Evolutionary conservation across 2,797 vertebrate genomes (phyloP), one percentile per base, ranked within the genome.

Genomic region (Malacoraja senta): DNA sequence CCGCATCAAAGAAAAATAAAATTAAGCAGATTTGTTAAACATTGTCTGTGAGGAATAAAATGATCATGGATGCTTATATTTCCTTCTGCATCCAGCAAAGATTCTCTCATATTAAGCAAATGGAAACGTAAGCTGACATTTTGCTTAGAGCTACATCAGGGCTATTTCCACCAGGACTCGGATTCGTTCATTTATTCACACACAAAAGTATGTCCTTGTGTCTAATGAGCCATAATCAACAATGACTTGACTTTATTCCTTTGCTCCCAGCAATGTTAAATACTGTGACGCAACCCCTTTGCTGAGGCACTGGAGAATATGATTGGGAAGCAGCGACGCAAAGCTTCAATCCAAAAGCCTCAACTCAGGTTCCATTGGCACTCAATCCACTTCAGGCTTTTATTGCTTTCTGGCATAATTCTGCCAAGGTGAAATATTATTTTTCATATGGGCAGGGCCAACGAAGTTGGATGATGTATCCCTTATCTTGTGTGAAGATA

Each of bases 221-320:
- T 96, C 97, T 98, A 98, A 98, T 98, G 97, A 97, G 97, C 96
- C 97, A 97, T 98, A 97, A 98, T 98, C 97, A 97, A 97, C 97
- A 97, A 94, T 96, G 96, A 97, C 96, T 97, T 96, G 95, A 96
- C 96, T 96, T 97, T 97, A 96, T 97, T 97, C 95, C 95, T 96
- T 95, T 94, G 96, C 96, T 97, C 95, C 96, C 94, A 95, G 96
- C 96, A 94, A 97, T 96, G 96, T 96, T 97, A 96, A 97, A 97
- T 95, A 96, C 96, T 95, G 95, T 95, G 95, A 95, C 94, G 94
- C 95, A 96, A 95, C 94, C 95, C 95, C 95, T 94, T 95, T 95
- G 95, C 96, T 95, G 95, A 94, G 95, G 95, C 95, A 95, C 96
- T 94, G 93, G 95, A 95, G 95, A 96, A 95, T 96, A 96, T 94